Percentiles rank a stretch among this genome's conserved stretches.
Conservation (phyloP, 1,140 invertebrate genomes). For the Metopolophium dirhodum region DNA sequence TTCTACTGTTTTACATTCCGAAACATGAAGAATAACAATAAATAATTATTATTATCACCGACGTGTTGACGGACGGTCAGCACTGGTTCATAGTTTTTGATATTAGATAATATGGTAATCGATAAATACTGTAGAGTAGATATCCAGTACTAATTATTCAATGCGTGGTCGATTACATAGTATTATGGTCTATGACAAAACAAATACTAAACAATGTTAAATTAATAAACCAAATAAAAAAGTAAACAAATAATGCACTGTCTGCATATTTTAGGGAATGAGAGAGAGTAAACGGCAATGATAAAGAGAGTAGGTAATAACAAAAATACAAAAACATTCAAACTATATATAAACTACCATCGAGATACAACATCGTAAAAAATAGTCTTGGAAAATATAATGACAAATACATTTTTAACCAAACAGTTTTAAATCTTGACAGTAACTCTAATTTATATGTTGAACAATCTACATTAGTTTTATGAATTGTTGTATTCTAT, state of each 20-base stretch:
- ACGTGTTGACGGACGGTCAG: neutral
- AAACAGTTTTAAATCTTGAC: neutral
- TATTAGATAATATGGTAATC: neutral
- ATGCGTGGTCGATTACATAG: neutral
- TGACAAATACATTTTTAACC: neutral
- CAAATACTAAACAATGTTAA: neutral
- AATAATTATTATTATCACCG: neutral
- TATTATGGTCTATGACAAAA: neutral
- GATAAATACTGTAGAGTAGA: neutral
- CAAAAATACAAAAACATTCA: neutral
- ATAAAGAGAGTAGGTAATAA: neutral
- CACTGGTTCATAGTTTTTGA: neutral
- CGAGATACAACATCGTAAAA: neutral
- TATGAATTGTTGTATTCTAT: neutral
- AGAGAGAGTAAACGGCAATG: neutral
- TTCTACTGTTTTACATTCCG: conserved; percentile 31
- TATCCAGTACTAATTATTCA: neutral
- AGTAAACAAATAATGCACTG: neutral
- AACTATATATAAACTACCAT: neutral
- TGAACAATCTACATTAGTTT: neutral
- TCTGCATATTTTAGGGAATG: neutral
- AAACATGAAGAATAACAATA: neutral
- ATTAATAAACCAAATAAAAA: neutral
- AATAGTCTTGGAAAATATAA: neutral
- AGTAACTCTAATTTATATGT: neutral